Evolutionary conservation across 2,888 invertebrate genomes (phyloP).

Genomic region (Acronicta leporina): DNA sequence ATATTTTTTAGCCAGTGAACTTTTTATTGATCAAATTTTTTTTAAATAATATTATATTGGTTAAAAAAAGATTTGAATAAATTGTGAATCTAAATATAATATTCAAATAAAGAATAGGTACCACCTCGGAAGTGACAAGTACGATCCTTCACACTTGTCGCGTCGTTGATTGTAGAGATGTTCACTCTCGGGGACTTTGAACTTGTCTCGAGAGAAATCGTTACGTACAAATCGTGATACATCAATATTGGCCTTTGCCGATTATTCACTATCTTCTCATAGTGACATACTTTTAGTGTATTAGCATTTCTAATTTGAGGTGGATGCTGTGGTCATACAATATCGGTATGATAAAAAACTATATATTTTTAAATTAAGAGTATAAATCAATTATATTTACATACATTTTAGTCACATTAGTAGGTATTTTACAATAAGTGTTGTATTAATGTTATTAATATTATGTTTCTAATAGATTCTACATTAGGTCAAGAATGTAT

Average conservation of each 20-base stretch:
- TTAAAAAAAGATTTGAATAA: background rate
- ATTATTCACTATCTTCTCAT: constrained; percentile 24
- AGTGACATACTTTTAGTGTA: constrained; percentile 41
- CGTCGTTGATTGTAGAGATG: constrained; percentile 13
- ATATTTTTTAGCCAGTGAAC: too few relatives aligned
- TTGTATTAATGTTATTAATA: too few relatives aligned
- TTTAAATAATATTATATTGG: too few relatives aligned
- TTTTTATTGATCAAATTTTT: background rate
- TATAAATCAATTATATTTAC: too few relatives aligned
- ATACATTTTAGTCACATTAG: too few relatives aligned
- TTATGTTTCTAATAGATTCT: too few relatives aligned
- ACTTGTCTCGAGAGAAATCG: constrained; percentile 52
- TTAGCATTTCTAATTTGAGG: constrained; percentile 9
- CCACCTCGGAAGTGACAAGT: background rate
- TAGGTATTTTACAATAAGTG: too few relatives aligned
- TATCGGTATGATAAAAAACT: background rate
- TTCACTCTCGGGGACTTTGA: constrained; percentile 42
- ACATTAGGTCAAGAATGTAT: too few relatives aligned
- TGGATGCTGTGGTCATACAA: background rate
- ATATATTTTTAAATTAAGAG: too few relatives aligned
- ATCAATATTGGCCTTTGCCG: constrained; percentile 30
- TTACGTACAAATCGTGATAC: constrained; percentile 29
- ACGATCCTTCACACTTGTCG: constrained; percentile 23
- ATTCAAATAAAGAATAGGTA: background rate
- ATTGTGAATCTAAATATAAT: background rate